phyloP scores from a whole-genome alignment of 2,888 invertebrate species.

The Acronicta leporina region DNA sequence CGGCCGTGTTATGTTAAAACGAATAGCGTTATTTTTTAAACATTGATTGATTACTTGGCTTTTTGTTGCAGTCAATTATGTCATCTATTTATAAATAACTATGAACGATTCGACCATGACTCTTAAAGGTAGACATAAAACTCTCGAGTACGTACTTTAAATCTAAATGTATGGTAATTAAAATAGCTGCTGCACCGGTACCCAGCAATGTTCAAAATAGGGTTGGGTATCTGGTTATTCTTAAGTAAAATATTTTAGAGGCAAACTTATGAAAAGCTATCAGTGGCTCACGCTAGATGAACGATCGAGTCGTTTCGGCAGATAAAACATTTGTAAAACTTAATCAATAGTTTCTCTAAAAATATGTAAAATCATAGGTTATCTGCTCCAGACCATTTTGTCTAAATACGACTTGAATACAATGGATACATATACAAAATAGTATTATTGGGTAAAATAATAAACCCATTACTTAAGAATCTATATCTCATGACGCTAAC shows the following conservation, averaged over 20 bases:
- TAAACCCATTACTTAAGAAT: too few species aligned
- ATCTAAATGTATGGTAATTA: conserved; percentile 70
- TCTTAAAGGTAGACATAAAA: conserved; percentile 67
- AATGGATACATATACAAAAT: too few species aligned
- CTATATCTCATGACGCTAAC: conserved; percentile 51
- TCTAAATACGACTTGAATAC: too few species aligned
- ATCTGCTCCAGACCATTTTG: too few species aligned
- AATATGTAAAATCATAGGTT: too few species aligned
- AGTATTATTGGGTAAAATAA: conserved; percentile 5
- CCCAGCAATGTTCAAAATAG: conserved; percentile 49
- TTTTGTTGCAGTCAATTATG: conserved; percentile 61
- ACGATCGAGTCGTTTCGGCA: neutral
- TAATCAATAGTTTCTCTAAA: too few species aligned
- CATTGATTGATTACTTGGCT: conserved; percentile 33
- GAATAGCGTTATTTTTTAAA: conserved; percentile 39
- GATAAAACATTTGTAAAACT: neutral
- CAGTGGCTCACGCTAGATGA: neutral
- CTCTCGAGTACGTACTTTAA: conserved; percentile 69
- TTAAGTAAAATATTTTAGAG: neutral
- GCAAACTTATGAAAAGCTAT: neutral
- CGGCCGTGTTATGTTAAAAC: conserved; percentile 20
- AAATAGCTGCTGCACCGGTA: conserved; percentile 69
- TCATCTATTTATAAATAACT: conserved; percentile 74
- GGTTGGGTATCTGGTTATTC: conserved; percentile 20
- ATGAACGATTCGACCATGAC: conserved; percentile 62